Evolutionary conservation across 2,113 vertebrate genomes (phyloP).

Genomic region (Dromas ardeola): DNA sequence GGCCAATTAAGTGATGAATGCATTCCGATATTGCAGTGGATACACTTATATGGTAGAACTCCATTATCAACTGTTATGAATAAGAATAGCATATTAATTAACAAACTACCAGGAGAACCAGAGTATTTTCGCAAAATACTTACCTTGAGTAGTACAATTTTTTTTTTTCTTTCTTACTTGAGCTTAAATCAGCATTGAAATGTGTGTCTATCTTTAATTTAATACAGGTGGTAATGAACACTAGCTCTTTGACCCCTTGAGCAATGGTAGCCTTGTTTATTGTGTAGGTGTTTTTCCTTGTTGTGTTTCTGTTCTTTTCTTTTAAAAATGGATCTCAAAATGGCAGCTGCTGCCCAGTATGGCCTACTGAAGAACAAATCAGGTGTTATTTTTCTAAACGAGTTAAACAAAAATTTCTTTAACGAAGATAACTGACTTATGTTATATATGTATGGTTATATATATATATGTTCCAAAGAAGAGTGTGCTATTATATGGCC

Average conservation of each 20-base stretch:
- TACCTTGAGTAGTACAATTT: not conserved
- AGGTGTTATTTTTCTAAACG: not conserved
- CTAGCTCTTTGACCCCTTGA: not conserved
- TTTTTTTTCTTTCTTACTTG: not conserved
- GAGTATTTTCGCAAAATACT: not conserved
- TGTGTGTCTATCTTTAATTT: not conserved
- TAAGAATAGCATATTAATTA: slow-evolving; percentile 36
- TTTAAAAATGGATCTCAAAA: not conserved
- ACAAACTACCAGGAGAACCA: not conserved
- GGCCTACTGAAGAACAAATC: not conserved
- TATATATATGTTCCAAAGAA: not conserved
- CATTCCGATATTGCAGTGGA: slow-evolving; percentile 13
- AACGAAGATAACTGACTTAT: not conserved
- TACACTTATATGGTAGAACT: slow-evolving; percentile 7
- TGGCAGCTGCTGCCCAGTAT: not conserved
- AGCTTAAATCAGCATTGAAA: not conserved
- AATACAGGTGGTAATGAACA: not conserved
- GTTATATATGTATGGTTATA: not conserved
- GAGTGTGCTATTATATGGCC: not conserved
- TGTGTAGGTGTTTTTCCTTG: not conserved
- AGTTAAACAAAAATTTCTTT: not conserved
- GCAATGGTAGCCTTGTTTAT: not conserved
- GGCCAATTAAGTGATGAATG: slow-evolving; percentile 30
- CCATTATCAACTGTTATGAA: slow-evolving; percentile 17
- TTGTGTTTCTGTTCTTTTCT: not conserved